phyloP scores from a whole-genome alignment of 2,888 invertebrate genomes.

The Patella caerulea region DNA sequence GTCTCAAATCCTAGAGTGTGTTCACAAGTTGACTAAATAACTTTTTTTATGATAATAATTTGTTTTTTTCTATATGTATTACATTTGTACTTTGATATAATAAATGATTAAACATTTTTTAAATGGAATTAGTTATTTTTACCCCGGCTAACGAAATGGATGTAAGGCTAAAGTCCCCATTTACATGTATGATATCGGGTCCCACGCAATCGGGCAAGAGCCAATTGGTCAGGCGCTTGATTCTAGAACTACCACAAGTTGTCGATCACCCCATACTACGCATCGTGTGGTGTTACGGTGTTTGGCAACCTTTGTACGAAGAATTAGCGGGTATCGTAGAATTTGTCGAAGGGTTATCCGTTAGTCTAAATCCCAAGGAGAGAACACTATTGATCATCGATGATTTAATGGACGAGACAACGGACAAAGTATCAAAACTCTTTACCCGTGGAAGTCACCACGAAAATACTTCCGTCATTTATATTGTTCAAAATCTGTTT shows the following conservation, averaged over 20 bases:
- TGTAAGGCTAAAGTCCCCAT: neutral
- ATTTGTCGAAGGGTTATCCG: conserved; percentile 17
- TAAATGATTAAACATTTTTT: too few relatives aligned
- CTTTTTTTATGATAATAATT: too few relatives aligned
- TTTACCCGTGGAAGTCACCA: conserved; percentile 23
- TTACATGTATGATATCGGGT: neutral
- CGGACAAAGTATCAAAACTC: conserved; percentile 6
- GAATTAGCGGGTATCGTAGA: neutral
- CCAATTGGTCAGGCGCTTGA: neutral
- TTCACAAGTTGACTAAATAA: too few relatives aligned
- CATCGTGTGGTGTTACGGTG: conserved; percentile 20
- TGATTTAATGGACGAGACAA: conserved; percentile 20
- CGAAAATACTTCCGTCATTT: neutral
- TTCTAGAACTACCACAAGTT: neutral
- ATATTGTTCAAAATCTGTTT: conserved; percentile 15
- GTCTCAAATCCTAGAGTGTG: too few relatives aligned
- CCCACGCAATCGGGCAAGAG: neutral
- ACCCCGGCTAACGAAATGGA: neutral
- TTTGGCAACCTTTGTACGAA: conserved; percentile 15
- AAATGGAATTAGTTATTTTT: too few relatives aligned
- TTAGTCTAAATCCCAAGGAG: neutral
- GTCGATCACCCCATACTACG: neutral
- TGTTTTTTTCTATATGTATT: too few relatives aligned
- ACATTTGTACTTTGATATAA: too few relatives aligned
- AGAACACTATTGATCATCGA: conserved; percentile 9